Conservation (phyloP, 2,888 invertebrate genomes). For the Drosophila prolongata region DNA sequence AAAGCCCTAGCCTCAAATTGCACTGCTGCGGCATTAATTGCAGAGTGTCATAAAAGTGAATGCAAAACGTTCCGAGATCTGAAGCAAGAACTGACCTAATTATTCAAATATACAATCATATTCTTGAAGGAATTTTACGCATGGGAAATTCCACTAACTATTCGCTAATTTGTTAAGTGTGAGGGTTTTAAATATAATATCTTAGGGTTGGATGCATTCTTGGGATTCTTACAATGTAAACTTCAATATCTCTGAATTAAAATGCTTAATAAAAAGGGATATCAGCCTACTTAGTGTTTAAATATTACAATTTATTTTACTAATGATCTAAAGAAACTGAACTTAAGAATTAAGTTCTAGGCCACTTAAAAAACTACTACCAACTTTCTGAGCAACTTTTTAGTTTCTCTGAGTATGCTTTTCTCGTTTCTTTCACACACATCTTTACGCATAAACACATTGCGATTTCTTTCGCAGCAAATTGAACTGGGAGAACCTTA, state of each 20-base stretch:
- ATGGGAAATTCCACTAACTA: not conserved
- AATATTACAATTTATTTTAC: too few relatives aligned
- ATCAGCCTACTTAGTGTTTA: too few relatives aligned
- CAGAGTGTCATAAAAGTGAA: constrained; percentile 37
- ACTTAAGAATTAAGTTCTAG: too few relatives aligned
- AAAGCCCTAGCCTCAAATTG: constrained; percentile 30
- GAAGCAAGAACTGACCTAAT: constrained; percentile 14
- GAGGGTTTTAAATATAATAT: too few relatives aligned
- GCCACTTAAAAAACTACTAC: too few relatives aligned
- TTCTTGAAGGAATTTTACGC: constrained; percentile 2
- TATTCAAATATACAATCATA: not conserved
- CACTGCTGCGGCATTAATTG: constrained; percentile 40
- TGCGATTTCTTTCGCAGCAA: constrained; percentile 65
- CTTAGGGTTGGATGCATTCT: too few relatives aligned
- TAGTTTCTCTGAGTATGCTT: not conserved
- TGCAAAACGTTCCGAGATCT: constrained; percentile 14
- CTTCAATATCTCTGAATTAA: too few relatives aligned
- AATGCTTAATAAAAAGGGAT: too few relatives aligned
- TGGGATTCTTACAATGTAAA: too few relatives aligned
- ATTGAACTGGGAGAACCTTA: constrained; percentile 59
- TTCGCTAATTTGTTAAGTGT: too few relatives aligned
- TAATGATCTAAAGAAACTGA: too few relatives aligned
- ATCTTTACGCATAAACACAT: constrained; percentile 79
- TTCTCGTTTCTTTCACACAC: constrained; percentile 45
- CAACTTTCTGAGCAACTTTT: not conserved